Conservation (phyloP, 2,888 invertebrate species). For the Unio pictorum region DNA sequence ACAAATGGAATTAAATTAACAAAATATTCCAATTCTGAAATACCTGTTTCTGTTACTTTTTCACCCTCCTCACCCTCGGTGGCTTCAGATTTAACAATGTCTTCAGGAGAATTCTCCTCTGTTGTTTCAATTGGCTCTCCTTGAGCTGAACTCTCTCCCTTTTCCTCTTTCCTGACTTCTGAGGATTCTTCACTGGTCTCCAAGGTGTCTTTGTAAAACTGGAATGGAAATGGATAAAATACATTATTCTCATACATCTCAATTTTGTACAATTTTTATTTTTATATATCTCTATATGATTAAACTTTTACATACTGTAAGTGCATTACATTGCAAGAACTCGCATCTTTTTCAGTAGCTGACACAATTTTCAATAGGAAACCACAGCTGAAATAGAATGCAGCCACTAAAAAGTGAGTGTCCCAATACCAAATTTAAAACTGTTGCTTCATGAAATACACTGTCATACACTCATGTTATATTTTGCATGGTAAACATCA, state of each 20-base stretch:
- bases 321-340: too few species aligned
- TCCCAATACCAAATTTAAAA: too few species aligned
- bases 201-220: slow-evolving; percentile 91
- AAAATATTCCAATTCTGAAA: neutral
- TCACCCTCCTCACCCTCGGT: slow-evolving; percentile 1
- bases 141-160: slow-evolving; percentile 8
- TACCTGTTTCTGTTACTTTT: slow-evolving; percentile 8
- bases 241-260: neutral
- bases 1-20: too few species aligned
- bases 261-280: neutral
- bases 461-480: too few species aligned
- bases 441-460: too few species aligned
- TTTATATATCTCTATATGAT: neutral
- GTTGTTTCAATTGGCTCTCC: neutral
- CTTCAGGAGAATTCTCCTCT: slow-evolving; percentile 3
- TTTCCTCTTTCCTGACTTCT: slow-evolving; percentile 15
- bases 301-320: neutral
- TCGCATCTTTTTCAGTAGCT: too few species aligned
- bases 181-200: slow-evolving; percentile 31
- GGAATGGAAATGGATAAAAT: slow-evolving; percentile 37
- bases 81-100: slow-evolving; percentile 2
- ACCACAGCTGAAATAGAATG: too few species aligned
- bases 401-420: too few species aligned
- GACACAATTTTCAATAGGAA: too few species aligned
- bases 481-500: too few species aligned